phyloP scores from a whole-genome alignment of 2,113 vertebrate species.

The Eptesicus fuscus region DNA sequence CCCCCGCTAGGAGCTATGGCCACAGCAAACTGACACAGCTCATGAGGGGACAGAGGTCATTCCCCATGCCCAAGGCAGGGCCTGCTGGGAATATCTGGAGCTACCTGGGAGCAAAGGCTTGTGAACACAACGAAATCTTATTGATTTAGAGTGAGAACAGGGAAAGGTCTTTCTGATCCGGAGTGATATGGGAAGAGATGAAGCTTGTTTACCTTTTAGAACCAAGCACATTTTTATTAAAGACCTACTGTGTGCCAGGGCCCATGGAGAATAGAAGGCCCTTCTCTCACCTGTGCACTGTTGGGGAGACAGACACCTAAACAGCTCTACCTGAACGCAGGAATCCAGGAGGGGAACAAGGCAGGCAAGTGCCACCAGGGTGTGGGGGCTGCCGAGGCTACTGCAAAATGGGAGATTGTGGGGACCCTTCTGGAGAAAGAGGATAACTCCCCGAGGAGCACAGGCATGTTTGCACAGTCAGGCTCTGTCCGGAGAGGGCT shows the following conservation, averaged over 20 bases:
- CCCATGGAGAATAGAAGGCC: not conserved
- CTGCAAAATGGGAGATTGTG: not conserved
- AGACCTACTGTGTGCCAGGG: not conserved
- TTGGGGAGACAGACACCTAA: not conserved
- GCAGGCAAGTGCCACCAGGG: no score
- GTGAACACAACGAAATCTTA: not conserved
- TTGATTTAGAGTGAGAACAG: not conserved
- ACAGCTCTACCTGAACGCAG: not conserved
- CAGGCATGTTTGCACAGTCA: not conserved
- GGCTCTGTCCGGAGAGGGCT: not conserved
- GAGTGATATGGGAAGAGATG: not conserved
- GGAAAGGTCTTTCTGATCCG: not conserved
- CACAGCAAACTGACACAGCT: not conserved
- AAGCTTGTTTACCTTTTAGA: not conserved
- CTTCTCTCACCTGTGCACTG: accelerated
- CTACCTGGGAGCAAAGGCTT: not conserved
- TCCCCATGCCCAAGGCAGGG: not conserved
- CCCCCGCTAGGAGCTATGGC: not conserved
- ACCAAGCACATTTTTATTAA: not conserved
- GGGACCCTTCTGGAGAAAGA: not conserved
- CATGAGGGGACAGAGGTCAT: not conserved
- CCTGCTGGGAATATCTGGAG: not conserved
- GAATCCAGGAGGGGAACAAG: no score
- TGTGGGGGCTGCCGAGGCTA: no score
- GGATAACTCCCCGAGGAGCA: not conserved